phyloP scores from a whole-genome alignment of 2,888 invertebrate species.

The Agrilus mali region DNA sequence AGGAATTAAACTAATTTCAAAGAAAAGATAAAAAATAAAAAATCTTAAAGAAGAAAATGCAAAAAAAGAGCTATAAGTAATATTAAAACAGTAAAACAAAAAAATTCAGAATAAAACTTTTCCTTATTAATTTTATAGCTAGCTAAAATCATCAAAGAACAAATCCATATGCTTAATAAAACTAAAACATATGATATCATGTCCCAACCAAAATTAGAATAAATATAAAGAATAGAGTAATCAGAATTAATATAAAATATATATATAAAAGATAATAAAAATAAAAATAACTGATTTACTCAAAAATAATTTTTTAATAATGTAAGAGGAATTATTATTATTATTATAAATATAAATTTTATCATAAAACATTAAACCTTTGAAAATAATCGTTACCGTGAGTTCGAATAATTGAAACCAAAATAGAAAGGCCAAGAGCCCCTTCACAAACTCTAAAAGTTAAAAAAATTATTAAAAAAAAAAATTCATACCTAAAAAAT shows the following conservation, averaged over 20 bases:
- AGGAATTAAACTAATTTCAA: constrained; percentile 55
- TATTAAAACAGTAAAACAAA: constrained; percentile 38
- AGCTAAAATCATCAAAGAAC: constrained; percentile 33
- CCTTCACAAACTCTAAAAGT: constrained; percentile 50
- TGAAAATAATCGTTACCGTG: constrained; percentile 50
- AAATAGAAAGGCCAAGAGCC: constrained; percentile 47
- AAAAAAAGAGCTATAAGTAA: constrained; percentile 40
- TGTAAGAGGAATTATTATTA: constrained; percentile 38
- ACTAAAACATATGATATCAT: constrained; percentile 40
- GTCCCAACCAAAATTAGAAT: constrained; percentile 37
- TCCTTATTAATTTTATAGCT: constrained; percentile 38
- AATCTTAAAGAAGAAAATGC: constrained; percentile 46
- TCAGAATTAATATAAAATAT: constrained; percentile 30
- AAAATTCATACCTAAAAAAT: constrained; percentile 36
- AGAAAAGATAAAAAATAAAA: constrained; percentile 58
- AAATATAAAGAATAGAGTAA: constrained; percentile 30
- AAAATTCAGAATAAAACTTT: constrained; percentile 38
- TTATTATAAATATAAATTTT: constrained; percentile 37
- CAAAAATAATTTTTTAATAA: constrained; percentile 39
- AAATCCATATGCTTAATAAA: constrained; percentile 46
- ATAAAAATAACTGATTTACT: constrained; percentile 38
- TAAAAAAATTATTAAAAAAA: constrained; percentile 48
- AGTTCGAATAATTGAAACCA: constrained; percentile 41
- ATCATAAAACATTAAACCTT: constrained; percentile 43
- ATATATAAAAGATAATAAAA: constrained; percentile 37